A percentile compares a stretch with the other conserved stretches of the same genome.
Conservation (phyloP, 1,140 invertebrate species). For the Drosophila triauraria region DNA sequence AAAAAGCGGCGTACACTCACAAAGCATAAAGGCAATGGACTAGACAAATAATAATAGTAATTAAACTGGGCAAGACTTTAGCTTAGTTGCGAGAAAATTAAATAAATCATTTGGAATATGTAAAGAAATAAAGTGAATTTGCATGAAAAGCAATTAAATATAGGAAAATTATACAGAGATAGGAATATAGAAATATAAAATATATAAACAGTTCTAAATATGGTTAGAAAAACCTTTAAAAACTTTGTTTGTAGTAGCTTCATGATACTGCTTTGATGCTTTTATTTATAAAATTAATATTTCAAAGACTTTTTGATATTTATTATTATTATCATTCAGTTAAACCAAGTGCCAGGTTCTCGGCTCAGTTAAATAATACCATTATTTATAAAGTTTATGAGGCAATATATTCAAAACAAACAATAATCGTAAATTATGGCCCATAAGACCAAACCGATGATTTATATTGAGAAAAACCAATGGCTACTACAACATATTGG, state of each 20-base stretch:
- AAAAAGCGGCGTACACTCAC: conserved; percentile 11
- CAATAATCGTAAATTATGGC: background rate
- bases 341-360: no score
- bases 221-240: no score
- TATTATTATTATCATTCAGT: background rate
- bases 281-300: background rate
- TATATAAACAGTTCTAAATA: background rate
- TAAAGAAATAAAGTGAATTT: background rate
- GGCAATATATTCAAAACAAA: background rate
- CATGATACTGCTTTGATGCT: background rate
- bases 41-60: background rate
- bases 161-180: background rate
- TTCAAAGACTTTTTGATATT: background rate
- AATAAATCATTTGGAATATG: background rate
- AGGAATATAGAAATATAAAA: background rate
- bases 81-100: background rate
- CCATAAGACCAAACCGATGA: background rate
- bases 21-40: conserved; percentile 6
- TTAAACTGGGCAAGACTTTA: background rate
- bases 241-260: no score
- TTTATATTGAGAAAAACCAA: background rate
- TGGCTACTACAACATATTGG: background rate
- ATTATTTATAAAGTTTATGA: background rate
- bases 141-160: background rate
- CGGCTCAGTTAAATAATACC: background rate